Evolutionary conservation across 30 jellyfish, hydroid and myxozoan species (phyloP).

Genomic region (Aurelia coerulea): DNA sequence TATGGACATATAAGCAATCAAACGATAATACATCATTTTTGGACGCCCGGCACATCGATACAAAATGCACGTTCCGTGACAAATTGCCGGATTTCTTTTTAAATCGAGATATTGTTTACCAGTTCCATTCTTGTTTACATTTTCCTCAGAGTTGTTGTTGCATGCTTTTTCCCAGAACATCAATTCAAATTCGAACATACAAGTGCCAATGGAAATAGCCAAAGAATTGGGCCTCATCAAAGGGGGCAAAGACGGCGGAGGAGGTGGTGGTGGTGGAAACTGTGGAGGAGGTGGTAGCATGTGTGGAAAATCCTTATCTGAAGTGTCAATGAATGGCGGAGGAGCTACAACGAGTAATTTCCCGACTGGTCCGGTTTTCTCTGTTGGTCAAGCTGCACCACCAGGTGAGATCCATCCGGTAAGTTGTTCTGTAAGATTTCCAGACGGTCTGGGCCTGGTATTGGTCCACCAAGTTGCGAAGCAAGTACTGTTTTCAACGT

Average conservation of each 20-base stretch:
- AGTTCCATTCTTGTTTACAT: no score
- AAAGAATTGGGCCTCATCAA: slow-evolving; percentile 89
- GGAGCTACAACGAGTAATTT: slow-evolving; percentile 84
- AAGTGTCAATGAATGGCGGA: slow-evolving; percentile 86
- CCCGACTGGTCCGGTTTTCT: slow-evolving; percentile 97
- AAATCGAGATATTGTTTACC: no score
- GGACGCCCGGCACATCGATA: no score
- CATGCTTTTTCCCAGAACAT: slow-evolving; percentile 71
- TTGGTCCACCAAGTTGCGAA: no score
- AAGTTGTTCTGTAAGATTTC: background rate
- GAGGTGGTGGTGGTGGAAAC: slow-evolving; percentile 68
- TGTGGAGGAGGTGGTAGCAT: slow-evolving; percentile 82
- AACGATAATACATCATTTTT: no score
- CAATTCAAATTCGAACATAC: slow-evolving; percentile 96
- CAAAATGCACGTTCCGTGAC: no score
- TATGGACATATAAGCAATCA: no score
- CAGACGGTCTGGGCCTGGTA: no score
- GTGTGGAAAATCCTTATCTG: slow-evolving; percentile 85
- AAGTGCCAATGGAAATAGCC: slow-evolving; percentile 98
- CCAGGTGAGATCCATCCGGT: slow-evolving; percentile 98
- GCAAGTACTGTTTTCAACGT: no score
- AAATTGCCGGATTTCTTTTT: no score
- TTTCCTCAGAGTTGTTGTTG: background rate
- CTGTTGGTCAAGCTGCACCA: slow-evolving; percentile 99
- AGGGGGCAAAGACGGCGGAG: slow-evolving; percentile 84